Evolutionary conservation across 2,797 vertebrate genomes (phyloP).

Genomic region (Lycodopsis pacificus): DNA sequence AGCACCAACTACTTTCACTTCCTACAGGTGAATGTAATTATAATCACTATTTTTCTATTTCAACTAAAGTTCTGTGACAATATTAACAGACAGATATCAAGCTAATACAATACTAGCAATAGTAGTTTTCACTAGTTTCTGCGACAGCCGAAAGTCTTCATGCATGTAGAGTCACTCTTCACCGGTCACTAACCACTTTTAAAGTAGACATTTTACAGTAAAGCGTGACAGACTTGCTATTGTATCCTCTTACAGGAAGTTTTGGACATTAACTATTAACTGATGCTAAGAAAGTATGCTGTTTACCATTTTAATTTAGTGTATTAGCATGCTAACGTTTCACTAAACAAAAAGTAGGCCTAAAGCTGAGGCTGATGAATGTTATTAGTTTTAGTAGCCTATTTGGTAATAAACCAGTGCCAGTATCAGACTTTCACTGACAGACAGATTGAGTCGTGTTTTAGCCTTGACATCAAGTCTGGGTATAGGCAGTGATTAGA

Average conservation of each 20-base stretch:
- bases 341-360: neutral
- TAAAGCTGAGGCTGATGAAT: neutral
- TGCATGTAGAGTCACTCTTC: neutral
- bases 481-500: neutral
- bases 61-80: neutral
- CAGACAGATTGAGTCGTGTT: neutral
- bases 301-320: neutral
- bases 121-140: neutral
- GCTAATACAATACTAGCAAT: neutral
- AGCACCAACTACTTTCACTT: constrained; percentile 12
- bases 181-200: neutral
- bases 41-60: neutral
- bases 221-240: neutral
- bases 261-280: neutral
- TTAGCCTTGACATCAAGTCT: neutral
- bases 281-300: neutral
- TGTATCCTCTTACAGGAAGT: constrained; percentile 1
- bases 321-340: neutral
- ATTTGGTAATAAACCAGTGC: neutral
- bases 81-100: neutral
- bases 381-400: neutral
- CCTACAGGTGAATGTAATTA: neutral
- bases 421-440: neutral
- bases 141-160: neutral
- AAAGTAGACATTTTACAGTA: neutral